Percentiles rank a stretch among this genome's conserved stretches.
phyloP scores from a whole-genome alignment of 2,113 vertebrate species.

The Ibidorhyncha struthersii region DNA sequence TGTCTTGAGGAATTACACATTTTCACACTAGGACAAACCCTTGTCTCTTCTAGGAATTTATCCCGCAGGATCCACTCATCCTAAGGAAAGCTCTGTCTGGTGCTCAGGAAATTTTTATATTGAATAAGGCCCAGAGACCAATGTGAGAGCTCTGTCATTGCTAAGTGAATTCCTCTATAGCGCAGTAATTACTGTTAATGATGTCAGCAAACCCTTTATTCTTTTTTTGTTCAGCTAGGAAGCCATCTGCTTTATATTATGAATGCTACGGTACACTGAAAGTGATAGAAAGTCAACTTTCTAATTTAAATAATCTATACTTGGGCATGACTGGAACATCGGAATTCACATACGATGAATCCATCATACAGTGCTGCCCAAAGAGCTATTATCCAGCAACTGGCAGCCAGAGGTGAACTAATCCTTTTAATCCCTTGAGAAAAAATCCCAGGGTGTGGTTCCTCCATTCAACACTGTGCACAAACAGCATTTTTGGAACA shows the following conservation, averaged over 20 bases:
- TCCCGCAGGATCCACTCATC: background rate
- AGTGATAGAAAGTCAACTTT: background rate
- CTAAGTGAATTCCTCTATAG: background rate
- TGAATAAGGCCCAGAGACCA: background rate
- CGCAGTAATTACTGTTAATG: background rate
- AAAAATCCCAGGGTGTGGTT: background rate
- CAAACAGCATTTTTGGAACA: background rate
- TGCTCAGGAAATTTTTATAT: background rate
- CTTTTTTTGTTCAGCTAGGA: background rate
- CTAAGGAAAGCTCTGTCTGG: background rate
- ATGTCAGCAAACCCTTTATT: background rate
- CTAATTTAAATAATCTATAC: background rate
- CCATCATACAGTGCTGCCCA: background rate
- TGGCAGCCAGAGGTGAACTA: background rate
- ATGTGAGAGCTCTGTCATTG: background rate
- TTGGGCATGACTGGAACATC: background rate
- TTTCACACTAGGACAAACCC: background rate
- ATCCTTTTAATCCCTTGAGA: background rate
- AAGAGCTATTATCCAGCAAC: background rate
- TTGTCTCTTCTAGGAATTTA: background rate
- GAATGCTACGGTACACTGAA: background rate
- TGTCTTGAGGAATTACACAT: background rate
- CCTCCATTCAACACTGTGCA: background rate
- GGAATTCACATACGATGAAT: background rate
- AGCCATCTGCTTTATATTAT: background rate